Percentiles rank a stretch among this genome's conserved stretches.
Conservation (phyloP, 2,113 vertebrate genomes). For the Pteronura brasiliensis region DNA sequence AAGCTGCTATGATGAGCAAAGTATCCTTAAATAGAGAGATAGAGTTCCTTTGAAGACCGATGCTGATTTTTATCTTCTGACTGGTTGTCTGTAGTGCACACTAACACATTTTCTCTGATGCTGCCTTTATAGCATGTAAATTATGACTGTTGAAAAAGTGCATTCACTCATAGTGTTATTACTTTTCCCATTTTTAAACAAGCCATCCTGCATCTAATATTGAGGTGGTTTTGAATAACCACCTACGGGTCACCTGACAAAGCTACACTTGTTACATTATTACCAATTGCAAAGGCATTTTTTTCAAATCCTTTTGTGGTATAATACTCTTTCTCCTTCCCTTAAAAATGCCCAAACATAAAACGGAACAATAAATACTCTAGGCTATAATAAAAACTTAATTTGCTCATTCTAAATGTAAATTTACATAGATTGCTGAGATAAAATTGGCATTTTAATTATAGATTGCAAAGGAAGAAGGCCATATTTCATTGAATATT, state of each 20-base stretch:
- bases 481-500: slow-evolving; percentile 61
- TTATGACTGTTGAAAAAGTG: not conserved
- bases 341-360: slow-evolving; percentile 57
- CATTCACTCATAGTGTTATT: not conserved
- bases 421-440: slow-evolving; percentile 61
- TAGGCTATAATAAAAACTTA: slow-evolving; percentile 70
- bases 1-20: slow-evolving; percentile 29
- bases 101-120: not conserved
- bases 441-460: slow-evolving; percentile 74
- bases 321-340: not conserved
- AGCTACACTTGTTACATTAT: not conserved
- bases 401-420: slow-evolving; percentile 66
- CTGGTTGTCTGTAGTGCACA: not conserved
- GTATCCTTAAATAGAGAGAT: slow-evolving; percentile 13
- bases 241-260: not conserved
- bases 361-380: slow-evolving; percentile 67
- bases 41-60: slow-evolving; percentile 10
- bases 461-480: slow-evolving; percentile 53
- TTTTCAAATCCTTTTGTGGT: slow-evolving; percentile 12
- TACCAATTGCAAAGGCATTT: not conserved
- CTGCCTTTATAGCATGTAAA: not conserved
- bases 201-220: not conserved
- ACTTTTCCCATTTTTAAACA: not conserved
- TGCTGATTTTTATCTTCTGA: slow-evolving; percentile 14
- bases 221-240: not conserved